Conservation (phyloP, 2,113 vertebrate genomes). For the Microcebus murinus region DNA sequence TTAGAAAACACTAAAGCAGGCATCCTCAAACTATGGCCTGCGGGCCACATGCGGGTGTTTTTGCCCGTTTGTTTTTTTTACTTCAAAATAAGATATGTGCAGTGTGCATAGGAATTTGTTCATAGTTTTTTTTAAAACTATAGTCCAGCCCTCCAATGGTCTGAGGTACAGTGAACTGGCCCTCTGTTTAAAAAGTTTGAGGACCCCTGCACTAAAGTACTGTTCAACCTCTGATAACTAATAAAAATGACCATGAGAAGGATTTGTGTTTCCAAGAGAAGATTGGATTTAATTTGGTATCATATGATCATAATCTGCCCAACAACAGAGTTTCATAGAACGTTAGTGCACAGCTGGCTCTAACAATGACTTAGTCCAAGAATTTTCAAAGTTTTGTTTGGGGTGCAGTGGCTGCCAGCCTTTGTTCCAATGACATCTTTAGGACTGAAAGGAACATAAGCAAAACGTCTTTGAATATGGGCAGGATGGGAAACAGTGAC, state of each 20-base stretch:
- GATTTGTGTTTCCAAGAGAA: slow-evolving; percentile 28
- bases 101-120: too few species aligned
- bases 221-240: slow-evolving; percentile 2
- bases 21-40: too few species aligned
- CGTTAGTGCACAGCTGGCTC: not conserved
- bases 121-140: too few species aligned
- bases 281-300: not conserved
- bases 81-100: too few species aligned
- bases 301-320: not conserved
- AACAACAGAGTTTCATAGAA: slow-evolving; percentile 9
- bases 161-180: too few species aligned
- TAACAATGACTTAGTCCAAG: not conserved
- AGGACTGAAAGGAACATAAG: not conserved
- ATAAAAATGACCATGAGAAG: slow-evolving; percentile 29
- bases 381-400: not conserved
- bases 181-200: too few species aligned
- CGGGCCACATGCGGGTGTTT: too few species aligned
- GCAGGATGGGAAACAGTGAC: not conserved
- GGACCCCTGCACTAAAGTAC: not conserved
- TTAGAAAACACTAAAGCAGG: not conserved
- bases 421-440: slow-evolving; percentile 11
- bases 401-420: not conserved
- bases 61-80: too few species aligned
- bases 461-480: not conserved
- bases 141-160: too few species aligned